Evolutionary conservation across 2,113 vertebrate species (phyloP).

Genomic region (Narcine bancroftii): DNA sequence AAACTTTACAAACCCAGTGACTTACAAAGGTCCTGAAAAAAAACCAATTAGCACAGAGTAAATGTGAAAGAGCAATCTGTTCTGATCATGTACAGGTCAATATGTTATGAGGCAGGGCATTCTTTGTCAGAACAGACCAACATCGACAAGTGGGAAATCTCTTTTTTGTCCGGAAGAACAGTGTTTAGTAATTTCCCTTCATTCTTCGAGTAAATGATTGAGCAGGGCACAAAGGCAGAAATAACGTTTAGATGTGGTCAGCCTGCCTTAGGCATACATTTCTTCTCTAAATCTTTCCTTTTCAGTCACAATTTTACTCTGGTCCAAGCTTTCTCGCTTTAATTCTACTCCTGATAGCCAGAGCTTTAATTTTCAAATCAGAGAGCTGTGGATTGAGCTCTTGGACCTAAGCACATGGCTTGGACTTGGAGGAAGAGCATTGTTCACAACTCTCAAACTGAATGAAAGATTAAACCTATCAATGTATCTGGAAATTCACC

Average conservation of each 20-base stretch:
- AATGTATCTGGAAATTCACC: not conserved
- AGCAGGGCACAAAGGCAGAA: not conserved
- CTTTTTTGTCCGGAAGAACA: not conserved
- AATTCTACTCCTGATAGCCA: too few relatives aligned
- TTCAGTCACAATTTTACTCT: not conserved
- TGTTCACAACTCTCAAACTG: not conserved
- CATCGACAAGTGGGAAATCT: not conserved
- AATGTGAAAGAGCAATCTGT: not conserved
- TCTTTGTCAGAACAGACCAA: not conserved
- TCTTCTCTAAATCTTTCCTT: not conserved
- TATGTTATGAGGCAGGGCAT: not conserved
- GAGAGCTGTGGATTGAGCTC: not conserved
- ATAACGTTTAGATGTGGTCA: not conserved
- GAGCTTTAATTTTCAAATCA: not conserved
- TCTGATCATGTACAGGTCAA: not conserved
- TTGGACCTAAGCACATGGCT: not conserved
- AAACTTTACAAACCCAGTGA: not conserved
- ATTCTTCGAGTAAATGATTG: not conserved
- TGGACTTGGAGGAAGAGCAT: not conserved
- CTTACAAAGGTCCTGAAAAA: not conserved
- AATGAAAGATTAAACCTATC: not conserved
- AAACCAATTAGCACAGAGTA: not conserved
- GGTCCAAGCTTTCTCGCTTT: not conserved
- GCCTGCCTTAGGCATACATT: not conserved
- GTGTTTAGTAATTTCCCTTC: not conserved